Base-by-base conservation (phyloP, 2,888 invertebrate species). In the Megamerina dolium region DNA sequence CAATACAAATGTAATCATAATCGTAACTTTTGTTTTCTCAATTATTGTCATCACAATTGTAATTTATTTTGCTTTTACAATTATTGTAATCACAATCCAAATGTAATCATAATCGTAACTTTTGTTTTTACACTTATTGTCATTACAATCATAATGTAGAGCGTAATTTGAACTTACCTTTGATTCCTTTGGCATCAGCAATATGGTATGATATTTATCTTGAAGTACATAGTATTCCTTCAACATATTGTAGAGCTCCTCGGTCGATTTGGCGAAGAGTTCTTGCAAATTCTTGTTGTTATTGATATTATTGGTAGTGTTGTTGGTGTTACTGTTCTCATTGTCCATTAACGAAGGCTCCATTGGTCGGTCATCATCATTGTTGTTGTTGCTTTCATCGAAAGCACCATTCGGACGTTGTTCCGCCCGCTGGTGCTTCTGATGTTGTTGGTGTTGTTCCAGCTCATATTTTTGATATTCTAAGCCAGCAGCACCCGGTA, bases 201-300 rank as follows among this genome's bases (percentile, higher is more conserved):
- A 73, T 49, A 76, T 74, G 30, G 85, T 83, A 68, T 82, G 82
- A 68, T 80, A 84, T 75, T 85, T 85, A 52, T 75, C 72, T 70
- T 85, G 83, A 53, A 84, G 69, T 42, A 77, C 75, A 61, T 85
- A 75, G 60, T 81, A 81, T 75, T 85, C 83, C 65, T 80, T 77
- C 52, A 85, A 75, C 56, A 75, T 76, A 41, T 72, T 73, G 65
- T 78, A 75, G 55, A 79, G 63, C 45, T 70, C 71, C 39, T 74
- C 73, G 30, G 63, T 60, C 48, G 64, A 57, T 38, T 64, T 55
- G 18, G 64, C 59, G 46, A 63, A 58, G 21, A 68, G 56, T 48
- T 65, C 54, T 48, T 67, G 63, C 54, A 66, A 65, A 49, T 62
- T 53, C 36, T 54, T 59, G 38, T 59, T 62, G 33, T 60, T 50